Base-by-base conservation (phyloP, 2,888 invertebrate species). In the Lasiommata megera region DNA sequence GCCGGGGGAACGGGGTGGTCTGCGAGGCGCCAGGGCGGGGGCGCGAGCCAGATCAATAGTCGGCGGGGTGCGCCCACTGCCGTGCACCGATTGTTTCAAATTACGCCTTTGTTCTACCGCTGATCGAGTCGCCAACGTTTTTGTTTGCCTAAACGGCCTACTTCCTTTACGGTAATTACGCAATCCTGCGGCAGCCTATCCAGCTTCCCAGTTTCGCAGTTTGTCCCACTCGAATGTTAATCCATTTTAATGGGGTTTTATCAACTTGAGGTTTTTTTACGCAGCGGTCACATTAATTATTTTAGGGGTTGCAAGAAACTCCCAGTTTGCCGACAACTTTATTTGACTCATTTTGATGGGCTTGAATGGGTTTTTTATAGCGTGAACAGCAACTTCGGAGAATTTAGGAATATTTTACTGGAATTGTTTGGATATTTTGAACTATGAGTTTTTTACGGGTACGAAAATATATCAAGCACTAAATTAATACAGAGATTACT, bases 71-170 rank as follows among this genome's bases (percentile, higher is more conserved):
- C 82, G 83, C 81, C 81, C 76, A 80, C 77, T 77, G 82, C 84
- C 83, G 81, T 77, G 81, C 83, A 82, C 82, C 88, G 88, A 90
- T 90, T 89, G 89, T 89, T 89, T 89, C 89, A 85, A 88, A 88
- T 88, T 90, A 88, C 88, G 81, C 81, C 77, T 79, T 87, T 81
- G 88, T 90, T 89, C 88, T 88, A 86, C 84, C 82, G 82, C 82
- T 82, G 80, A 88, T 88, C 86, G 84, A 84, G 79, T 86, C 82
- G 82, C 83, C 80, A 72, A 76, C 79, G 80, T 88, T 88, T 88
- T 89, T 87, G 89, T 88, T 87, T 83, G 80, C 79, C 80, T 80
- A 82, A 85, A 84, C 85, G 84, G 82, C 77, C 80, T 75, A 82
- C 88, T 88, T 89, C 86, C 86, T 84, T 87, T 80, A 84, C 85